Percentiles rank a stretch among this genome's conserved stretches.
Conservation (phyloP, 2,888 invertebrate species). For the Drosophila macrothrix region DNA sequence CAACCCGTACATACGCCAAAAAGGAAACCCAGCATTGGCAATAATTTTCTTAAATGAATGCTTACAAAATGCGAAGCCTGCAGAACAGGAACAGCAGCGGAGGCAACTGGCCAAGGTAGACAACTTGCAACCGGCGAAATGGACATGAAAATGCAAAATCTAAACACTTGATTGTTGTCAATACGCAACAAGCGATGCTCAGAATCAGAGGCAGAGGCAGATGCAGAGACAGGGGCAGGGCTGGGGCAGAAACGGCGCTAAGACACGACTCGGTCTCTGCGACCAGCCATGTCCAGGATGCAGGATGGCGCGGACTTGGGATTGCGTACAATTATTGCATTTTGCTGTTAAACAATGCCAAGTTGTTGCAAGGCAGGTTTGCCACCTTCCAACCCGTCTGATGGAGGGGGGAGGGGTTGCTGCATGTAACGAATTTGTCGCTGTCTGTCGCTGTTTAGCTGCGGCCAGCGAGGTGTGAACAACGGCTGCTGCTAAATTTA, state of each 20-base stretch:
- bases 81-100: slow-evolving; percentile 17
- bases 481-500: slow-evolving; percentile 66
- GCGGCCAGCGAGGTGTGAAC: slow-evolving; percentile 74
- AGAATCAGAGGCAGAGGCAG: background rate
- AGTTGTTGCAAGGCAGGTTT: slow-evolving; percentile 54
- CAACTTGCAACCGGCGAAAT: slow-evolving; percentile 11
- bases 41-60: slow-evolving; percentile 55
- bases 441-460: slow-evolving; percentile 65
- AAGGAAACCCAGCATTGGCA: slow-evolving; percentile 25
- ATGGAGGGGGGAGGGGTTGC: background rate
- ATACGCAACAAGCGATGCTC: slow-evolving; percentile 47
- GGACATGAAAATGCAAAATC: slow-evolving; percentile 60
- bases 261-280: slow-evolving; percentile 53
- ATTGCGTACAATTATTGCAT: slow-evolving; percentile 76
- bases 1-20: slow-evolving; percentile 16
- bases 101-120: background rate
- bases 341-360: slow-evolving; percentile 75
- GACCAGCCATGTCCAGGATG: slow-evolving; percentile 26
- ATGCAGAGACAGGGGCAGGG: background rate
- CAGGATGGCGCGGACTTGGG: slow-evolving; percentile 7
- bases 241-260: slow-evolving; percentile 43
- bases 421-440: slow-evolving; percentile 75
- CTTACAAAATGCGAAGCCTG: slow-evolving; percentile 29
- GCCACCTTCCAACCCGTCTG: background rate
- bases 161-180: slow-evolving; percentile 67